phyloP scores from a whole-genome alignment of 2,113 vertebrate genomes.

The Vidua macroura region DNA sequence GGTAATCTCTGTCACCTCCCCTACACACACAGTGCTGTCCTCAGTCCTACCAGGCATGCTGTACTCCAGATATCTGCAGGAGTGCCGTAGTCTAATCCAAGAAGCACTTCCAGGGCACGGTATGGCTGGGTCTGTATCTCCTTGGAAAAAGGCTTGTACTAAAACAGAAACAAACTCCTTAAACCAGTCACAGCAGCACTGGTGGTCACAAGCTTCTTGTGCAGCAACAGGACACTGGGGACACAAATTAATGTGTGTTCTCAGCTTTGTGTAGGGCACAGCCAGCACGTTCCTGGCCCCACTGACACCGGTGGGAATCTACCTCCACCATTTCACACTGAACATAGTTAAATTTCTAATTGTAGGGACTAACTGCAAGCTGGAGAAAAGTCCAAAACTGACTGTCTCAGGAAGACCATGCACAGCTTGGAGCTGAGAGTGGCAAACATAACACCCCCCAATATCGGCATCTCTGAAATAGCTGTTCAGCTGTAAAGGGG shows the following conservation, averaged over 20 bases:
- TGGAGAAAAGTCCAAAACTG: background rate
- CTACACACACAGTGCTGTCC: fast-evolving
- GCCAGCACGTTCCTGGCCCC: fast-evolving
- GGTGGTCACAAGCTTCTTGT: background rate
- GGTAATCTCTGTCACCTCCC: background rate
- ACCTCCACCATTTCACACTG: background rate
- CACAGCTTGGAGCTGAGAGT: background rate
- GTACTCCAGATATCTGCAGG: conserved; percentile 87
- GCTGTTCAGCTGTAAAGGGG: background rate
- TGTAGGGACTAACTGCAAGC: background rate
- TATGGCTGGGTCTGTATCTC: conserved; percentile 89
- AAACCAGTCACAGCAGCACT: fast-evolving
- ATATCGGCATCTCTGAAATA: background rate
- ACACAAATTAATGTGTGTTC: fast-evolving
- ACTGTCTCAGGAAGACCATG: background rate
- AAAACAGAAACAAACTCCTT: background rate
- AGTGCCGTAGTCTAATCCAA: conserved; percentile 82
- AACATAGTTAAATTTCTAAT: background rate
- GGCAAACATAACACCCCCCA: background rate
- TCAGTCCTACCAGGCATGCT: conserved; percentile 80
- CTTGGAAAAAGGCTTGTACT: conserved; percentile 88
- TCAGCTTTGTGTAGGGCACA: fast-evolving
- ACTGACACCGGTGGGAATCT: background rate
- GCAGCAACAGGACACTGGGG: fast-evolving
- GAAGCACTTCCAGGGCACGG: conserved; percentile 83